Percentiles rank a stretch among this genome's conserved stretches.
Conservation (phyloP, 2,113 vertebrate genomes). For the Engystomops pustulosus region DNA sequence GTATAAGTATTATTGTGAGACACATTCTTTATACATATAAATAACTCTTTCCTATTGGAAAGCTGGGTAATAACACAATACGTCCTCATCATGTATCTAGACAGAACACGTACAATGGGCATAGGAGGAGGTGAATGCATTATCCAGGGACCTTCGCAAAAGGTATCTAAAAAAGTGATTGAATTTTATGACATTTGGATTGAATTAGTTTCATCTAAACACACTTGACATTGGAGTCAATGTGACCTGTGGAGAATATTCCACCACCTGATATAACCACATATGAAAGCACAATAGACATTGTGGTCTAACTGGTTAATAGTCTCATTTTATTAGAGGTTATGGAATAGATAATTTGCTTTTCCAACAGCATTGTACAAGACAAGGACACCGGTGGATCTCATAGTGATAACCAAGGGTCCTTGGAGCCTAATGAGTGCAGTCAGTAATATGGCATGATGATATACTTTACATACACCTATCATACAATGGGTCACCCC, state of each 20-base stretch:
- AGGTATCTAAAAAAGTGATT: slow-evolving; percentile 8
- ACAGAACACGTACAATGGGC: background rate
- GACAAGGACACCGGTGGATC: background rate
- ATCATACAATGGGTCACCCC: no score
- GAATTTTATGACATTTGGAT: slow-evolving; percentile 19
- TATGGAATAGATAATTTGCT: no score
- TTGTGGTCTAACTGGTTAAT: no score
- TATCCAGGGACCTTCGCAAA: slow-evolving; percentile 17
- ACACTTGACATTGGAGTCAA: slow-evolving; percentile 40
- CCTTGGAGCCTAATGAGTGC: no score
- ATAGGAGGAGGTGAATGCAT: slow-evolving; percentile 18
- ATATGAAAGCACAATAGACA: background rate
- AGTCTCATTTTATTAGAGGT: no score
- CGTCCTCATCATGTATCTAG: background rate
- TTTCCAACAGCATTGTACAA: no score
- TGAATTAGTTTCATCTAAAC: slow-evolving; percentile 26
- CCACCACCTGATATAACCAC: background rate
- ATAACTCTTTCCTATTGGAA: no score
- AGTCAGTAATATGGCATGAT: no score
- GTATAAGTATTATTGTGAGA: background rate
- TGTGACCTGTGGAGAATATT: background rate
- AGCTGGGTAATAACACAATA: background rate
- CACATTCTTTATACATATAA: background rate
- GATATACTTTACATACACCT: no score
- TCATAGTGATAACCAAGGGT: background rate